phyloP scores from a whole-genome alignment of 2,888 invertebrate genomes.

The Euplagia quadripunctaria region DNA sequence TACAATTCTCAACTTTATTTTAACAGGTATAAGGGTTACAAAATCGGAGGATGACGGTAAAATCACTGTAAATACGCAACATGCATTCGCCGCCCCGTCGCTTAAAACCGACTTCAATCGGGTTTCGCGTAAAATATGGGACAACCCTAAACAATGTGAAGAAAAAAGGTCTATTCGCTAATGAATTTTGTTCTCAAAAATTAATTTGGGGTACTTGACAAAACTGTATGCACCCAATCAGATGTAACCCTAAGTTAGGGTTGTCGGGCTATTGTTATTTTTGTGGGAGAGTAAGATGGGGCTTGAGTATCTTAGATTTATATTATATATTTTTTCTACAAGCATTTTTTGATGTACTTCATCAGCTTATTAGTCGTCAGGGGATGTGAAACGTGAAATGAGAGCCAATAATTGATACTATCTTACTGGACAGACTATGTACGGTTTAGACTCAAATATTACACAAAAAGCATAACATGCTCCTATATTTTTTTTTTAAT shows the following conservation, averaged over 20 bases:
- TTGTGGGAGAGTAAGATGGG: constrained; percentile 44
- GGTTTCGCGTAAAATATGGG: constrained; percentile 85
- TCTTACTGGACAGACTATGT: too few species aligned
- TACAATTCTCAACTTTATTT: constrained; percentile 50
- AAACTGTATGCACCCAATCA: constrained; percentile 83
- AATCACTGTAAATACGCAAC: constrained; percentile 43
- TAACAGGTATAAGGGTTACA: constrained; percentile 36
- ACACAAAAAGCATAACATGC: too few species aligned
- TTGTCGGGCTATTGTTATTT: constrained; percentile 51
- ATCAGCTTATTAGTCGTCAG: too few species aligned
- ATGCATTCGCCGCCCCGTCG: constrained; percentile 81
- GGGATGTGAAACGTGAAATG: too few species aligned
- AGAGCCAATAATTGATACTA: too few species aligned
- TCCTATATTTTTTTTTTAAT: too few species aligned
- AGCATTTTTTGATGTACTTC: too few species aligned
- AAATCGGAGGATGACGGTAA: constrained; percentile 2
- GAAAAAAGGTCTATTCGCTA: constrained; percentile 83
- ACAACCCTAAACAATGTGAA: constrained; percentile 81
- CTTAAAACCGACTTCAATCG: constrained; percentile 82
- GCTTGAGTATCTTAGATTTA: neutral
- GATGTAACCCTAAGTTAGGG: constrained; percentile 63
- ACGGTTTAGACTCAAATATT: too few species aligned
- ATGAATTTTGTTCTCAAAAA: constrained; percentile 86
- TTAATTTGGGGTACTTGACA: constrained; percentile 85
- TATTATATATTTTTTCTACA: neutral